Conservation (phyloP, 1,140 invertebrate species). For the Tetramorium simillimum region DNA sequence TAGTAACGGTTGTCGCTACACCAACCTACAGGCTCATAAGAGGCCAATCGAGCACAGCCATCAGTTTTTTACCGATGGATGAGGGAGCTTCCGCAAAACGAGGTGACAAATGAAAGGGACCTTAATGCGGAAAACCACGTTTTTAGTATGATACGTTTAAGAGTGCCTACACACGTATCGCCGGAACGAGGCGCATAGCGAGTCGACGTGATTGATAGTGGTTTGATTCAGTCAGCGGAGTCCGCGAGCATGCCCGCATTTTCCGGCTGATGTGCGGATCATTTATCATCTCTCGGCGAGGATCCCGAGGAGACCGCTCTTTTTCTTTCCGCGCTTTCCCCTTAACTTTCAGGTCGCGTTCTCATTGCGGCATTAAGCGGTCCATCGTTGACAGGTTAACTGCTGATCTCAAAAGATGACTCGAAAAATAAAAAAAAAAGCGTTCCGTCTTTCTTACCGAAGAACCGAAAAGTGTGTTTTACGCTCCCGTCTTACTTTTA, state of each 20-base stretch:
- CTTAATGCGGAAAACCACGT: conserved; percentile 60
- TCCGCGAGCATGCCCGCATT: conserved; percentile 60
- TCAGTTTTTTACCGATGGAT: conserved; percentile 23
- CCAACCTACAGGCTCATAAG: not conserved
- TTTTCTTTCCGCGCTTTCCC: conserved; percentile 10
- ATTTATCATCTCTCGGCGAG: conserved; percentile 61
- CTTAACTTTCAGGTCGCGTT: conserved; percentile 47
- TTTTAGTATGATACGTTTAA: conserved; percentile 57
- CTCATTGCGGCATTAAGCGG: conserved; percentile 52
- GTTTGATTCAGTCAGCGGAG: conserved; percentile 66
- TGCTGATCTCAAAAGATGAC: conserved; percentile 39
- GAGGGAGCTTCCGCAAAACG: conserved; percentile 19
- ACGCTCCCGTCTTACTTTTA: not conserved
- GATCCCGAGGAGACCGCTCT: conserved; percentile 45
- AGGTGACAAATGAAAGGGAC: conserved; percentile 61
- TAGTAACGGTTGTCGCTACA: not conserved
- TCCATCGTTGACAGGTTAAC: conserved; percentile 56
- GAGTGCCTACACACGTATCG: conserved; percentile 34
- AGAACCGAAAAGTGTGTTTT: not conserved
- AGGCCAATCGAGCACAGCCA: conserved; percentile 21
- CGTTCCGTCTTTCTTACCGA: not conserved
- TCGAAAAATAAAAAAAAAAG: not conserved
- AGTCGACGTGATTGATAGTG: conserved; percentile 64
- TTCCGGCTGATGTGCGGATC: conserved; percentile 64
- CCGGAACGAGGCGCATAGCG: conserved; percentile 41